Evolutionary conservation across 2,113 vertebrate genomes (phyloP).

Genomic region (Dicrurus megarhynchus): DNA sequence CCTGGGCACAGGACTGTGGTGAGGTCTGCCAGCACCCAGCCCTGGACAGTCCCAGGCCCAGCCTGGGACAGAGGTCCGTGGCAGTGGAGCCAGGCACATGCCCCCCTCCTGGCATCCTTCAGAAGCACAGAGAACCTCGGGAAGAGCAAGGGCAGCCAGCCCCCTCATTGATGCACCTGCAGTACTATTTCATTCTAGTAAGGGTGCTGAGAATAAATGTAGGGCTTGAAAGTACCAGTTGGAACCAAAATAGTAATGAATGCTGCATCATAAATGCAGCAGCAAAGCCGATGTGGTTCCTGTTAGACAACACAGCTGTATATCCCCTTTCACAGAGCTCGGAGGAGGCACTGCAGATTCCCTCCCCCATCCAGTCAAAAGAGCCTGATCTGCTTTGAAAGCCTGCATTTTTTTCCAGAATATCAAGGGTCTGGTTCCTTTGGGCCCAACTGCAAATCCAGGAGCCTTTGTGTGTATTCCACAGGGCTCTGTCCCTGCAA

Average conservation of each 20-base stretch:
- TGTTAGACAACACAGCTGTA: neutral
- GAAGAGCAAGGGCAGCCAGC: neutral
- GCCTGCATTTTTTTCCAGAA: neutral
- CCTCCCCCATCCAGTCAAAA: neutral
- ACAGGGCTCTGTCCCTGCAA: neutral
- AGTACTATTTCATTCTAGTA: neutral
- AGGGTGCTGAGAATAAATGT: neutral
- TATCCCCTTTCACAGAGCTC: neutral
- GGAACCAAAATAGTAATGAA: neutral
- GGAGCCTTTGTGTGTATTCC: neutral
- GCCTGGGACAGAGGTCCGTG: accelerated
- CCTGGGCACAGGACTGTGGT: neutral
- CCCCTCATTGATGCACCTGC: neutral
- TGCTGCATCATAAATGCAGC: neutral
- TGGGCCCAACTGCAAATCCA: neutral
- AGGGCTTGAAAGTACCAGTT: neutral
- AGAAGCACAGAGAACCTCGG: neutral
- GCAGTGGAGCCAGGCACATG: accelerated
- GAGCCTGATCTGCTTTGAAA: neutral
- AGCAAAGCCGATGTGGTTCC: neutral
- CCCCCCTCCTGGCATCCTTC: neutral
- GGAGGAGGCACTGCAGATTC: neutral
- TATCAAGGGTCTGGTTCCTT: neutral
- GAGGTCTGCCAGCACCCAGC: neutral
- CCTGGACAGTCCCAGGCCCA: neutral